Conservation (phyloP, 1,140 invertebrate species). For the Pissodes strobi region DNA sequence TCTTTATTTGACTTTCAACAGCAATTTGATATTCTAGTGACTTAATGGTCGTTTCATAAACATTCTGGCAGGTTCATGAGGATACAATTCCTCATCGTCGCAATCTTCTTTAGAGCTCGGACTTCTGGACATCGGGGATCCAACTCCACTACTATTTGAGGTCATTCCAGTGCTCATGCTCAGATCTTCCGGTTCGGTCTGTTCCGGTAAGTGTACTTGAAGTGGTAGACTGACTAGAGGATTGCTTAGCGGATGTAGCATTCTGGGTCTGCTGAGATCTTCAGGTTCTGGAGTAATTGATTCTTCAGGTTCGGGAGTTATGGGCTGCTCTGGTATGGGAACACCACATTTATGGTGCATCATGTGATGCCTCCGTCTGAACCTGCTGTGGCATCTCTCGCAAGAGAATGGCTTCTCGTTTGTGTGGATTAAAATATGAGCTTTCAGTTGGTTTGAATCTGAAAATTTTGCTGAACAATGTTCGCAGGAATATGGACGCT, state of each 20-base stretch:
- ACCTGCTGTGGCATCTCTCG: conserved; percentile 73
- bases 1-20: not conserved
- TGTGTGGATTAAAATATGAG: conserved; percentile 86
- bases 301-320: conserved; percentile 40
- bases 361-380: conserved; percentile 81
- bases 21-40: conserved; percentile 39
- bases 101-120: conserved; percentile 45
- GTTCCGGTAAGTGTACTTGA: conserved; percentile 68
- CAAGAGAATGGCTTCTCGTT: conserved; percentile 89
- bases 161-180: conserved; percentile 62
- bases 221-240: conserved; percentile 46
- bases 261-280: conserved; percentile 49
- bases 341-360: conserved; percentile 80
- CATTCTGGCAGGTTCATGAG: conserved; percentile 40
- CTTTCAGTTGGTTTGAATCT: conserved; percentile 92
- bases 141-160: conserved; percentile 48
- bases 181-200: conserved; percentile 88
- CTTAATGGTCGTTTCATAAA: conserved; percentile 40
- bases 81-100: conserved; percentile 45
- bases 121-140: conserved; percentile 49
- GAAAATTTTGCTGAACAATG: conserved; percentile 89
- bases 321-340: conserved; percentile 36
- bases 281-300: conserved; percentile 43
- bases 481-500: conserved; percentile 90
- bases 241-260: conserved; percentile 52